phyloP scores from a whole-genome alignment of 2,888 invertebrate genomes.

The Alitta virens region DNA sequence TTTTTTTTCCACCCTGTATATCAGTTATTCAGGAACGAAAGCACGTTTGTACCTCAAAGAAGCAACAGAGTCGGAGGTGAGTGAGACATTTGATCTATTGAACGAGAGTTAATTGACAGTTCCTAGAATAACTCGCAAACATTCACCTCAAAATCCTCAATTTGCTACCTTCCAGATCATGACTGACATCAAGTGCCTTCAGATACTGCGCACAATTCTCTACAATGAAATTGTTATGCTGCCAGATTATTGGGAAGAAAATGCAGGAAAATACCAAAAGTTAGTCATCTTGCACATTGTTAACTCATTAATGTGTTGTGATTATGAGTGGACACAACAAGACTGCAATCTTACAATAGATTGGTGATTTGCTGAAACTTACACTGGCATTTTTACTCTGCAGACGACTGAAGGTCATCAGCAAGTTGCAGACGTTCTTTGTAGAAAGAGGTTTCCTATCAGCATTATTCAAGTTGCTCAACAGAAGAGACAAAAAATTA shows the following conservation, averaged over 20 bases:
- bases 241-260: constrained; percentile 1
- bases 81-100: too few species aligned
- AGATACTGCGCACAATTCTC: constrained; percentile 4
- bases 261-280: not conserved
- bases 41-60: not conserved
- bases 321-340: too few species aligned
- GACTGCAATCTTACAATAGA: too few species aligned
- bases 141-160: too few species aligned
- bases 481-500: not conserved
- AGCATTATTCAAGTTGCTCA: not conserved
- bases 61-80: not conserved
- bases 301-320: too few species aligned
- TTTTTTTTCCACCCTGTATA: too few species aligned
- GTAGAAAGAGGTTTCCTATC: not conserved
- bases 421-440: constrained; percentile 7
- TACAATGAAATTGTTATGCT: constrained; percentile 6
- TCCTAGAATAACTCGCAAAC: too few species aligned
- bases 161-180: too few species aligned
- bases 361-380: too few species aligned
- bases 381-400: not conserved
- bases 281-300: not conserved
- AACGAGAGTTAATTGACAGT: too few species aligned
- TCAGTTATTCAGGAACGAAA: too few species aligned
- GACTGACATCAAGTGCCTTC: constrained; percentile 1
- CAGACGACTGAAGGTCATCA: not conserved